Base-by-base conservation (phyloP, 35 echinoderm and acorn worm species). In the Acanthaster planci region DNA sequence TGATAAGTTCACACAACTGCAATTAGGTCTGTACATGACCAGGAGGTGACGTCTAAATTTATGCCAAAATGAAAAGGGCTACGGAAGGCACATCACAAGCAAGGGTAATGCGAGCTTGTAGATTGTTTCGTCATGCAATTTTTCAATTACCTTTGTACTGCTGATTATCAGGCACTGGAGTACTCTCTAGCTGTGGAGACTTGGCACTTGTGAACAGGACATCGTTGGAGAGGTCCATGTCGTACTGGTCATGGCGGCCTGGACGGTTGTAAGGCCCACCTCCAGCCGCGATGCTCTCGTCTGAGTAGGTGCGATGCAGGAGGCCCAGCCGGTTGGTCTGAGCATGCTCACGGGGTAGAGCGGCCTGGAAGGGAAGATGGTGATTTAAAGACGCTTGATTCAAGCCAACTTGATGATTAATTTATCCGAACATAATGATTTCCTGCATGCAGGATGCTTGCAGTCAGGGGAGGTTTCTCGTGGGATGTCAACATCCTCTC, bases 201-300 rank as follows among this genome's bases (percentile, higher is more conserved):
- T 53, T 53, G 30, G 81, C 14, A 83, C 81, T 83, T n/a, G 29
- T 83, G 56, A 83, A 83, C 81, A 83, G 32, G 8, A 83, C 56
- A 19, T 83, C 81, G 2, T 83, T 53, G 19, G 51, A 31, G 29
- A 38, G 21, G 14, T 58, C 38, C 40, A 47, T 21, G 53, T 83
- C 14, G 15, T 40, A 34, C 14, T 38, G 29, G 36, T 83, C 56
- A 16, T 53, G 84, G 52, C 55, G 82, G 80, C 36, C 39, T 9
- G 64, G 36, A 19, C 52, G 58, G 35, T 89, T 89, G 78, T 89
- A 82, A 0, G 87, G 87, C 1, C 76, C 86, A 1, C 93, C 93
- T 19, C 93, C 93, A 29, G 88, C 93, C 39, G 89, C 75, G 21
- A 95, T 83, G 37, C 93, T 95, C 84, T 95, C 93, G 55, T 95